Evolutionary conservation across 2,888 invertebrate species (phyloP).

Genomic region (Ptychoptera albimana): DNA sequence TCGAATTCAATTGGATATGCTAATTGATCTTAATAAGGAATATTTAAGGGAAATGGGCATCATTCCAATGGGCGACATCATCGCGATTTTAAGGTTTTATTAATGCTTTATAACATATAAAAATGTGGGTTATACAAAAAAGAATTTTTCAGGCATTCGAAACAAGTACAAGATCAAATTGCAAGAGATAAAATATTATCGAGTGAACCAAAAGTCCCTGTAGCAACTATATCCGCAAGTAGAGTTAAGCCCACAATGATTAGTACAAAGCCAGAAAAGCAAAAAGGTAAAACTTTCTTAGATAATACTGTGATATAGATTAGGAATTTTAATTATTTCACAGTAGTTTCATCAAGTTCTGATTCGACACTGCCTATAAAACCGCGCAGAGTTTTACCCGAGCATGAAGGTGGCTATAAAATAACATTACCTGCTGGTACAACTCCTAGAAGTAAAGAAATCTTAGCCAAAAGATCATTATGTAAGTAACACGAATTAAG

Average conservation of each 20-base stretch:
- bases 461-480: conserved; percentile 27
- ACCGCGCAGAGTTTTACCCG: conserved; percentile 30
- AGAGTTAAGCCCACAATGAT: not conserved
- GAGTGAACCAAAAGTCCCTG: conserved; percentile 31
- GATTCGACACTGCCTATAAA: conserved; percentile 14
- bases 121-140: too few relatives aligned
- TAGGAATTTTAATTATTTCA: not conserved
- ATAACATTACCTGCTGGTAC: conserved; percentile 36
- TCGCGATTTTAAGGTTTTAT: conserved; percentile 44
- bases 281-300: not conserved
- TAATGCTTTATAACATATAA: too few relatives aligned
- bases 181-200: conserved; percentile 39
- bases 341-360: not conserved
- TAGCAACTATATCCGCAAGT: conserved; percentile 32
- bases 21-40: conserved; percentile 72
- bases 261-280: not conserved
- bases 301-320: too few relatives aligned
- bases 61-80: conserved; percentile 51
- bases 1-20: conserved; percentile 72
- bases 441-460: conserved; percentile 34
- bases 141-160: conserved; percentile 37
- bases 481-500: conserved; percentile 14
- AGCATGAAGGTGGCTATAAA: conserved; percentile 39
- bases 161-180: conserved; percentile 40
- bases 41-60: conserved; percentile 82